These are phyloP conservation scores for Garra rufa DNA, from an alignment of 2,113 vertebrate genomes.

Conservation along the genomic window DNA sequence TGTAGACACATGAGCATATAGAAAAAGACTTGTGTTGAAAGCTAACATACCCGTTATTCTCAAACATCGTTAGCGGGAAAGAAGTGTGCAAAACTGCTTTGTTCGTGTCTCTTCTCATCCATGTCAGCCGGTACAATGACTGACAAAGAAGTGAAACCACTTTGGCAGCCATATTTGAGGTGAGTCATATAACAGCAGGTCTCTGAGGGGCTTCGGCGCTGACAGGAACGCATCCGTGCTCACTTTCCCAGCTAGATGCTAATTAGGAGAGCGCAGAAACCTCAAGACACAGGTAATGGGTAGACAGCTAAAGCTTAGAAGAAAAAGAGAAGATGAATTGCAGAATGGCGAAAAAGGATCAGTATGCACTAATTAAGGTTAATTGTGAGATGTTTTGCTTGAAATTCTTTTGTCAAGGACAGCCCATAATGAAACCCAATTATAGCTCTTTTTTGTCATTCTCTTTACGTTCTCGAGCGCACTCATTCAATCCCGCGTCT, in stretches of 20 bases:
- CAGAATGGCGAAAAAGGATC: background rate
- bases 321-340: background rate
- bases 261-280: slow-evolving; percentile 39
- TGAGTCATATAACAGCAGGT: slow-evolving; percentile 54
- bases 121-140: slow-evolving; percentile 57
- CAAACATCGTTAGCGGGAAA: slow-evolving; percentile 60
- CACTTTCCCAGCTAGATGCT: slow-evolving; percentile 13
- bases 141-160: slow-evolving; percentile 49
- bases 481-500: too few species aligned
- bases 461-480: too few species aligned
- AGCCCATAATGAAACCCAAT: background rate
- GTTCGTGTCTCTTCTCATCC: slow-evolving; percentile 68
- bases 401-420: background rate
- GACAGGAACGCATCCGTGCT: background rate
- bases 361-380: slow-evolving; percentile 22
- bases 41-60: slow-evolving; percentile 5
- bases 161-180: slow-evolving; percentile 55
- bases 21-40: slow-evolving; percentile 15
- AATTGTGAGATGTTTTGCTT: slow-evolving; percentile 4
- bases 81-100: slow-evolving; percentile 66
- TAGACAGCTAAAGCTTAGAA: background rate
- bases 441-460: background rate
- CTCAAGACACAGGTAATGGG: background rate
- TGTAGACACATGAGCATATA: slow-evolving; percentile 11
- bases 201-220: slow-evolving; percentile 27